These are phyloP conservation scores for Campoletis raptor DNA, from an alignment of 2,888 invertebrate species.

Conservation along the genomic window DNA sequence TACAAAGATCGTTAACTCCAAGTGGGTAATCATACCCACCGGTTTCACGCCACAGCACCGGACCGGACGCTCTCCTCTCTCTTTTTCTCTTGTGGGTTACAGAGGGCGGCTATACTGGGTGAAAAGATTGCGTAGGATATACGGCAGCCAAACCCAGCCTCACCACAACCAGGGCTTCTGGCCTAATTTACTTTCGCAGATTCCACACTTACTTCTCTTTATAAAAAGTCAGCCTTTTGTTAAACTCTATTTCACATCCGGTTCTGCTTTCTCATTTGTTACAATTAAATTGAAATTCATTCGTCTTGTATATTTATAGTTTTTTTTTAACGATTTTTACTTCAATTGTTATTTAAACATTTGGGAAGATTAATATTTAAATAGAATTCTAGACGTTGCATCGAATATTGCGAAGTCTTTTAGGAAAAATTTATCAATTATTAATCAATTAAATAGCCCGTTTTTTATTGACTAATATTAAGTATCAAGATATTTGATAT, in stretches of 20 bases:
- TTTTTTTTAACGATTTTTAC: not conserved
- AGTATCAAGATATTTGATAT: not conserved
- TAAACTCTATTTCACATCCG: conserved; percentile 32
- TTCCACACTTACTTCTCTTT: conserved; percentile 60
- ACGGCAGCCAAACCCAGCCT: conserved; percentile 52
- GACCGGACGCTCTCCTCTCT: conserved; percentile 68
- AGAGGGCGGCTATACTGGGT: conserved; percentile 69
- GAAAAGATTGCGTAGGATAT: conserved; percentile 71
- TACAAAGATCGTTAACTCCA: conserved; percentile 81
- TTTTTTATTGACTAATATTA: not conserved
- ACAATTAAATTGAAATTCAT: conserved; percentile 45
- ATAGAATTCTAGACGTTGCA: not conserved
- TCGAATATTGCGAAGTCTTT: not conserved
- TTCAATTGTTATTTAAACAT: not conserved
- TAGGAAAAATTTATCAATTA: not conserved
- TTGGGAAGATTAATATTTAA: not conserved
- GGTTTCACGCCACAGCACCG: conserved; percentile 79
- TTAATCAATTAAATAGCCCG: not conserved
- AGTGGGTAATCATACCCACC: conserved; percentile 82
- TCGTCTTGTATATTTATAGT: not conserved
- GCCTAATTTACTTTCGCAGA: conserved; percentile 72
- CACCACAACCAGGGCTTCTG: conserved; percentile 45
- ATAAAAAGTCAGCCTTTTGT: conserved; percentile 24
- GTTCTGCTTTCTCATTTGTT: conserved; percentile 12
- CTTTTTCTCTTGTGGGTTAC: conserved; percentile 22